Evolutionary conservation across 1,140 invertebrate species (phyloP), one percentile per base, ranked within the genome.

Genomic region (Epicauta chinensis): DNA sequence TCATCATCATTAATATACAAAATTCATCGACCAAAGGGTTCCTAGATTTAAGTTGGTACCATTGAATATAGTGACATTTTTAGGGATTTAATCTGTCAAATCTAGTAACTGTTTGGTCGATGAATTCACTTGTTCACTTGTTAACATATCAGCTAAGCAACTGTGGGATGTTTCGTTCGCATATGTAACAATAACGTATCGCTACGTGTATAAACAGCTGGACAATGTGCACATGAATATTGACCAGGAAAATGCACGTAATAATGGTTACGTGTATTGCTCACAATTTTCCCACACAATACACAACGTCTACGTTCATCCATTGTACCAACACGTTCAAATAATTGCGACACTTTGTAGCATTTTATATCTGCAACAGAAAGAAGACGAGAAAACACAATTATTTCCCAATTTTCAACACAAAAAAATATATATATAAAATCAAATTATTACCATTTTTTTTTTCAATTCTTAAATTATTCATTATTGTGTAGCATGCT

Each of bases 211-310:
- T 81, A 82, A 53, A 81, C 79, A 46, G 79, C 78, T 43, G 76
- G 78, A 66, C 79, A 81, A 58, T 80, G 72, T 47, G 75, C 69
- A 69, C 80, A 81, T 58, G 78, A 76, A 61, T 81, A 81, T 61
- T 80, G 77, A 54, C 79, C 79, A 39, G 80, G 80, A 63, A 79
- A 81, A 70, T 81, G 80, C 51, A 82, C 80, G 68, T 81, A 81
- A 74, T 82, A 81, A 66, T 82, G 80, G 72, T 81, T 81, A 58
- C 80, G 72, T 59, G 80, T 79, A 71, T 82, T 81, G 63, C 79
- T 81, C 54, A 82, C 79, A 62, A 81, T 77, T 74, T 82, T 82
- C 64, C 80, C 79, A 67, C 80, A 82, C 63, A 81, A 71, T 61
- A 78, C 76, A 71, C 80, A 82, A 61, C 78, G 72, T 66, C 78